Evolutionary conservation across 1,140 invertebrate genomes (phyloP).

Genomic region (Chrysomallon squamiferum): DNA sequence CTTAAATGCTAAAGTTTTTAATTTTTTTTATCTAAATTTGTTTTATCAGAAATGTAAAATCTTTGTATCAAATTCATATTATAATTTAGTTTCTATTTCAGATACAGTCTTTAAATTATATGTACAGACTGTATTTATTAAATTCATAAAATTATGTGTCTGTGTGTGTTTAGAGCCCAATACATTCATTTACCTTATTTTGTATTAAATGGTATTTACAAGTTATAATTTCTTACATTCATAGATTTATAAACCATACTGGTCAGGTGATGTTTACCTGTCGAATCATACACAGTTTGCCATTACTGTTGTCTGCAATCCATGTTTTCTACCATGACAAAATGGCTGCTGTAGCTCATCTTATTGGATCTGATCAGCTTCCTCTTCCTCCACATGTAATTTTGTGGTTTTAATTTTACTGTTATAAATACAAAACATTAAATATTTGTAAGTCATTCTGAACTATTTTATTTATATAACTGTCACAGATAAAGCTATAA

Average conservation of each 20-base stretch:
- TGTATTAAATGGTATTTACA: too few relatives aligned
- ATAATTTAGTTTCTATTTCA: too few relatives aligned
- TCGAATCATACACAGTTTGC: constrained; percentile 58
- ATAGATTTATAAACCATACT: constrained; percentile 55
- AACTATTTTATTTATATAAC: not conserved
- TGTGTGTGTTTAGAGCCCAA: too few relatives aligned
- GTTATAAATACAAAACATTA: too few relatives aligned
- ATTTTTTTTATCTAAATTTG: not conserved
- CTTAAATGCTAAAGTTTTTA: not conserved
- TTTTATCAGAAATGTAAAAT: too few relatives aligned
- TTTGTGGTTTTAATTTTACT: constrained; percentile 3
- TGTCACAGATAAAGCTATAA: not conserved
- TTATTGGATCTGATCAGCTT: constrained; percentile 58
- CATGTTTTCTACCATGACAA: constrained; percentile 59
- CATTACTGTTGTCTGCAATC: constrained; percentile 58
- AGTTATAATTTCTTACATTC: too few relatives aligned
- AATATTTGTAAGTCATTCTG: not conserved
- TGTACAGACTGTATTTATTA: too few relatives aligned
- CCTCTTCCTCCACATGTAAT: constrained; percentile 51
- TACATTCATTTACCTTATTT: too few relatives aligned
- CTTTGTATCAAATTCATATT: too few relatives aligned
- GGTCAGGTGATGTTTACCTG: constrained; percentile 48
- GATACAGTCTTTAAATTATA: too few relatives aligned
- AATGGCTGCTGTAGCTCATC: constrained; percentile 58
- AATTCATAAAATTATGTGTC: too few relatives aligned